A percentile compares a stretch with the other conserved stretches of the same genome.
phyloP scores from a whole-genome alignment of 1,140 invertebrate genomes.

The Vanessa atalanta region DNA sequence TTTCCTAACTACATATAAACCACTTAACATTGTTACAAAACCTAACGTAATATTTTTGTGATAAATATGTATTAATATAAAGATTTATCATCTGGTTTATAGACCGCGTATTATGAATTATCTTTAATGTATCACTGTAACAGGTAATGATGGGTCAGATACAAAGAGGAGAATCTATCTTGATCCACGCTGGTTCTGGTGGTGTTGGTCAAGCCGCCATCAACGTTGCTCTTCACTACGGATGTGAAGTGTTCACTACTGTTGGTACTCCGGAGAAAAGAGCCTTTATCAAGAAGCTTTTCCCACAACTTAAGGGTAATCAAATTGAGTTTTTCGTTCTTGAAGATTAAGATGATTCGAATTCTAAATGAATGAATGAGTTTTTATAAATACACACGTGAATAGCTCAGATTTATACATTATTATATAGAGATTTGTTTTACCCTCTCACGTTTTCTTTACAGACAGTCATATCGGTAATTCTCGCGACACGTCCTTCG shows the following conservation, averaged over 20 bases:
- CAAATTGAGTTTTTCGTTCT: background rate
- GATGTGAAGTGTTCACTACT: slow-evolving; percentile 88
- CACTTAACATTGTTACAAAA: no score
- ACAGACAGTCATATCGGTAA: slow-evolving; percentile 60
- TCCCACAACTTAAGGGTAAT: slow-evolving; percentile 83
- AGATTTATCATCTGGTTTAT: no score
- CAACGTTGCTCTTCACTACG: slow-evolving; percentile 86
- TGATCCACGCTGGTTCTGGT: slow-evolving; percentile 92
- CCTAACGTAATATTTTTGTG: no score
- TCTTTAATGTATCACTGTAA: background rate
- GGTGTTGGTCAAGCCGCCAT: slow-evolving; percentile 89
- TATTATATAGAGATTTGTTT: background rate
- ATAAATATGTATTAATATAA: no score
- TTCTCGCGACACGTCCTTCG: slow-evolving; percentile 73
- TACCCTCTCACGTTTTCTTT: background rate
- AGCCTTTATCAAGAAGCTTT: slow-evolving; percentile 86
- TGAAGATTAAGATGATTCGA: background rate
- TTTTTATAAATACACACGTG: no score
- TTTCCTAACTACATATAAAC: no score
- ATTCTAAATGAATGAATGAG: no score
- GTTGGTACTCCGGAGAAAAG: slow-evolving; percentile 89
- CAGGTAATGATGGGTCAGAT: slow-evolving; percentile 83
- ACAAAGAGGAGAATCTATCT: slow-evolving; percentile 85
- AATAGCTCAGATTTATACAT: no score
- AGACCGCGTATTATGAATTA: background rate